Evolutionary conservation across 64 coral and sea anemone genomes (phyloP), one percentile per base, ranked within the genome.

Genomic region (Montipora sp.): DNA sequence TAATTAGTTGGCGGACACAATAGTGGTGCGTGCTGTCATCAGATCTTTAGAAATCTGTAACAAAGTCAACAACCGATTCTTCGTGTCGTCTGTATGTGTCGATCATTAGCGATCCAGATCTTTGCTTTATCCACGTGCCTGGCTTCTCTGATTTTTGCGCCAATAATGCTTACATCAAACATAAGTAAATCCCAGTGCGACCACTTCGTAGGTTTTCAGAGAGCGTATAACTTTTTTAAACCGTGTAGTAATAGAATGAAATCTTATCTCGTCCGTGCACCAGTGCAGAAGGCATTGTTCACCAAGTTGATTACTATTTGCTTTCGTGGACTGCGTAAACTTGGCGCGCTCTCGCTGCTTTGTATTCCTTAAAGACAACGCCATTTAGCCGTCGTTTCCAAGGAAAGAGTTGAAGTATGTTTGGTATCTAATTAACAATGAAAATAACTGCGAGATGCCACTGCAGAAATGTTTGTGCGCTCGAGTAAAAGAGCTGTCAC

Each of bases 1-100:
- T 97, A 88, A 92, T 94, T 83, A 97, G 92, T 73, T 88, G 77
- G 75, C 53, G 69, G 68, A 75, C 77, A 97, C 92, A 97, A 94
- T 97, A 85, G 74, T 50, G 53, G 88, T 91, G 90, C 79, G 89
- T 93, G 89, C 83, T 94, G 89, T 68, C 89, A 94, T 81, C 53
- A 67, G 53, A 70, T 59, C 44, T 43, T 75, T 57, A 55, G 76
- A 94, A 84, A 89, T 66, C 73, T 80, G 76, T 94, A 78, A 94
- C 87, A 94, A 90, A 85, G 82, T 85, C 82, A 85, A 85, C 82
- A 85, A 85, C 36, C 82, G 65, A 85, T 71, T 68, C 65, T 85
- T 71, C 60, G 65, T 85, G 61, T 85, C 82, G 82, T 48, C 45
- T 85, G 63, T 71, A 85, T 85, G 66, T 71, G 65, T 47, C 82